These are phyloP conservation scores for Nemopilema nomurai DNA, from an alignment of 30 jellyfish, hydroid and myxozoan species.

Conservation along the genomic window DNA sequence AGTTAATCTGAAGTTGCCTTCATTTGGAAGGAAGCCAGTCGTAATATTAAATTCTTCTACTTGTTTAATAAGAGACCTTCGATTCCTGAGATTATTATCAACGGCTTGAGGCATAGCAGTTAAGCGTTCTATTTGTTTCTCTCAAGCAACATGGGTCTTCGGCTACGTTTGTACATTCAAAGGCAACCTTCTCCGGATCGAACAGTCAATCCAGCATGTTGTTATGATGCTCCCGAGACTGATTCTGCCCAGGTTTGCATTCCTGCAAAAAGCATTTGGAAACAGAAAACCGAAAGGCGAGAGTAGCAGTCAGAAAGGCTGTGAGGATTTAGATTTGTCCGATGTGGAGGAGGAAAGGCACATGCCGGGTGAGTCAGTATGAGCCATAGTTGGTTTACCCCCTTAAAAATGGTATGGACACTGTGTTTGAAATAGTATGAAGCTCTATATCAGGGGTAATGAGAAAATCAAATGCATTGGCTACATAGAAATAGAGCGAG, in stretches of 20 bases:
- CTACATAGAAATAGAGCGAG: too few species aligned
- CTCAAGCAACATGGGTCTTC: background rate
- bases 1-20: too few species aligned
- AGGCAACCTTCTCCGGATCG: background rate
- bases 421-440: too few species aligned
- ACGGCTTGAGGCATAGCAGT: too few species aligned
- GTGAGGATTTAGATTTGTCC: slow-evolving; percentile 34
- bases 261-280: background rate
- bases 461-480: too few species aligned
- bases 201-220: background rate
- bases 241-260: background rate
- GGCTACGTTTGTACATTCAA: background rate
- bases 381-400: too few species aligned
- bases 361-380: background rate
- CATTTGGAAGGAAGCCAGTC: too few species aligned
- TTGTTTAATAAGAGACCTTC: too few species aligned
- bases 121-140: background rate
- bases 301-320: slow-evolving; percentile 5
- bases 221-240: background rate
- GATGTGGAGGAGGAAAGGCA: slow-evolving; percentile 12
- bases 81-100: too few species aligned
- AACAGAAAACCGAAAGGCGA: background rate
- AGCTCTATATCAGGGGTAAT: too few species aligned
- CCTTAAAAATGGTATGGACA: too few species aligned
- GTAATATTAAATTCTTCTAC: too few species aligned